Evolutionary conservation across 2,888 invertebrate genomes (phyloP).

Genomic region (Nephrotoma appendiculata): DNA sequence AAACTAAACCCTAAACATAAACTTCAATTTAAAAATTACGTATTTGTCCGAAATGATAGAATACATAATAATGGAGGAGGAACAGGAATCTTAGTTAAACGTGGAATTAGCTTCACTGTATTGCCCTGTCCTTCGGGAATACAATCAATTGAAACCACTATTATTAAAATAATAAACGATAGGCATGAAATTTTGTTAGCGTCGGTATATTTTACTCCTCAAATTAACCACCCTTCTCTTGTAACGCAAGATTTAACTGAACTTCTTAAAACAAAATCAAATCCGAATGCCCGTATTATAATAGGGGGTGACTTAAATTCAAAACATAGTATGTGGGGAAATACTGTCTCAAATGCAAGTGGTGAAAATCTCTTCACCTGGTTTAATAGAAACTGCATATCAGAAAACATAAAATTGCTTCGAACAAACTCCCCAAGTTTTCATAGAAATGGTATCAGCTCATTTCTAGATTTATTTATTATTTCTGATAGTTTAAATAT

Average conservation of each 20-base stretch:
- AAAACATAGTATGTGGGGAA: neutral
- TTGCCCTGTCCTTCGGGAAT: neutral
- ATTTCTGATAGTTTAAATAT: neutral
- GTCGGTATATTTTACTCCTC: neutral
- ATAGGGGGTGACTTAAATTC: neutral
- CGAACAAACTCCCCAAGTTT: neutral
- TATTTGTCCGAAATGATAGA: neutral
- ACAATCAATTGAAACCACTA: neutral
- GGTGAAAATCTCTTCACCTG: too few species aligned
- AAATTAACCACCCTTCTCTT: neutral
- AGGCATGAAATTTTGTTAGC: neutral
- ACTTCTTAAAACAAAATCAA: too few species aligned
- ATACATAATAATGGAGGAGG: neutral
- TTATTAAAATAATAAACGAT: neutral
- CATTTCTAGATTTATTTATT: neutral
- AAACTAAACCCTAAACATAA: neutral
- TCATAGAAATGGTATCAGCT: neutral
- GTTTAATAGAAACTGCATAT: neutral
- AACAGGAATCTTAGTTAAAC: neutral
- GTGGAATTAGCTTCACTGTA: neutral
- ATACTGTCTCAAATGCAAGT: neutral
- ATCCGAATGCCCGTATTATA: too few species aligned
- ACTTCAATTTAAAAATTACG: neutral
- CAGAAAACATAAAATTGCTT: neutral
- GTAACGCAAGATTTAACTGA: neutral